Percentiles rank a stretch among this genome's conserved stretches.
Conservation (phyloP, 2,113 vertebrate genomes). For the Oryzias celebensis region DNA sequence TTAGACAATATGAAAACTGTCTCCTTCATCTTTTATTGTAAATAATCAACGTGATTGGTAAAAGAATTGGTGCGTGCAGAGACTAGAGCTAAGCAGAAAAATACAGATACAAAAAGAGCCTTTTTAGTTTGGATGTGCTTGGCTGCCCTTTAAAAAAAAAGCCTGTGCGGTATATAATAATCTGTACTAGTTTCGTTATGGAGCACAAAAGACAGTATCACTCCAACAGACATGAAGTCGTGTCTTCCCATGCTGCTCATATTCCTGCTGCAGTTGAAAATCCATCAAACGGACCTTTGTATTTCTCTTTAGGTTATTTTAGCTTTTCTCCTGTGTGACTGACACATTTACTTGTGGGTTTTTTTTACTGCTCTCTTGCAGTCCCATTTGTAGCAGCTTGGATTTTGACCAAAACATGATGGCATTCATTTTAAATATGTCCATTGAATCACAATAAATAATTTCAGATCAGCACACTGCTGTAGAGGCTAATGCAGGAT, state of each 20-base stretch:
- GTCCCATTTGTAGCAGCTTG: neutral
- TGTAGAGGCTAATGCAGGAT: too few species aligned
- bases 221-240: constrained; percentile 49
- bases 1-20: too few species aligned
- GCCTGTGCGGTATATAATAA: constrained; percentile 37
- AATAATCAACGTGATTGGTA: too few species aligned
- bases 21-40: too few species aligned
- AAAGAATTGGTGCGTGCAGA: constrained; percentile 1
- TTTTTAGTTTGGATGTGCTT: constrained; percentile 30
- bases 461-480: neutral
- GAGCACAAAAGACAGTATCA: constrained; percentile 48
- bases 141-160: constrained; percentile 37
- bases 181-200: constrained; percentile 26
- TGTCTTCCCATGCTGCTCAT: constrained; percentile 51
- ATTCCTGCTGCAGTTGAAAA: constrained; percentile 37
- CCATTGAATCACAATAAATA: neutral
- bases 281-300: constrained; percentile 42
- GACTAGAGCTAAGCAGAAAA: too few species aligned
- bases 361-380: constrained; percentile 1
- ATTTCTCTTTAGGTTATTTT: constrained; percentile 41
- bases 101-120: constrained; percentile 3
- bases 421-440: too few species aligned
- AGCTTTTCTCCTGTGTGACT: constrained; percentile 44
- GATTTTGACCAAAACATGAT: neutral
- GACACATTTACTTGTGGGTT: constrained; percentile 15